These are phyloP conservation scores for Crotalus horridus DNA, from an alignment of 2,113 vertebrate species.

Conservation along the genomic window DNA sequence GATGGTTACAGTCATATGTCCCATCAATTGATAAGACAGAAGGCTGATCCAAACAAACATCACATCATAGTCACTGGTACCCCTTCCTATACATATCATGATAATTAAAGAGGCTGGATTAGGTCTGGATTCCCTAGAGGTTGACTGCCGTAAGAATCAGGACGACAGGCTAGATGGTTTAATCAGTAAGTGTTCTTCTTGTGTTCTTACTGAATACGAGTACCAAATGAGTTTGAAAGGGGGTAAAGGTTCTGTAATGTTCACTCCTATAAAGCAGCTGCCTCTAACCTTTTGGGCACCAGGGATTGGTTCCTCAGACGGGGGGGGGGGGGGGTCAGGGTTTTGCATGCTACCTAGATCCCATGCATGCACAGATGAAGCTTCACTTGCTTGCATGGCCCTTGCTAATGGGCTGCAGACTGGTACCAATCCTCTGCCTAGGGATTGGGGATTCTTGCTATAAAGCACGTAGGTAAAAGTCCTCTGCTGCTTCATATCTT, in stretches of 20 bases:
- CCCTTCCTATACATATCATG: not conserved
- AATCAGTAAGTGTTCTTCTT: not conserved
- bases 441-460: too few relatives aligned
- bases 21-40: not conserved
- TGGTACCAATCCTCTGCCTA: too few relatives aligned
- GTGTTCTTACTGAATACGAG: not conserved
- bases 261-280: too few relatives aligned
- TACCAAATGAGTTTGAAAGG: not conserved
- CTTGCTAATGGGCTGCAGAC: too few relatives aligned
- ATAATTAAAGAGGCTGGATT: not conserved
- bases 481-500: not conserved
- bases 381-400: too few relatives aligned
- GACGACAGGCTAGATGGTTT: not conserved
- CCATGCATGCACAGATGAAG: too few relatives aligned
- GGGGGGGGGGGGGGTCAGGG: too few relatives aligned
- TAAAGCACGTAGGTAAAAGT: not conserved
- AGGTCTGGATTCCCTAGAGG: not conserved
- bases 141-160: not conserved
- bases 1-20: not conserved
- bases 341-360: too few relatives aligned
- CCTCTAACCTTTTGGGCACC: too few relatives aligned
- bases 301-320: too few relatives aligned
- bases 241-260: not conserved
- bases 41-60: not conserved
- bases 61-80: not conserved